Percentiles rank a stretch among this genome's conserved stretches.
Evolutionary conservation across 1,140 invertebrate genomes (phyloP).

Genomic region (Pomacea maculata): DNA sequence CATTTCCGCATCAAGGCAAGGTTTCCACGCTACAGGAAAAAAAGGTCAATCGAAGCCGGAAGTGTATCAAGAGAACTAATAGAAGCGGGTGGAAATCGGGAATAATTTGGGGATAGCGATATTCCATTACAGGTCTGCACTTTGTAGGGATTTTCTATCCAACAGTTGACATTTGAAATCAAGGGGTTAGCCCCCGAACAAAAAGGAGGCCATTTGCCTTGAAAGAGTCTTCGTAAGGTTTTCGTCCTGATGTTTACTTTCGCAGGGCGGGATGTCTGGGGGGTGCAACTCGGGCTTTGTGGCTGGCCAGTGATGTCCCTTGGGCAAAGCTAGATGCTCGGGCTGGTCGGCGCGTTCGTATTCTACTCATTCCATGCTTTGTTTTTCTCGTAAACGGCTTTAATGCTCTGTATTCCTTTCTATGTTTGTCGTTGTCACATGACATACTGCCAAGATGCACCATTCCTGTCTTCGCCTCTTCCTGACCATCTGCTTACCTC

Average conservation of each 20-base stretch:
- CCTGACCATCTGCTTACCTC: not conserved
- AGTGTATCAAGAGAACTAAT: conserved; percentile 17
- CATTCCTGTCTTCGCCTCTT: not conserved
- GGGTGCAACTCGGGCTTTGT: too few relatives aligned
- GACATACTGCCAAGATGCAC: too few relatives aligned
- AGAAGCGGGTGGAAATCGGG: conserved; percentile 23
- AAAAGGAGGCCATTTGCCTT: conserved; percentile 22
- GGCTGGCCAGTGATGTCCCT: too few relatives aligned
- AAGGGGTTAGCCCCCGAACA: conserved; percentile 17
- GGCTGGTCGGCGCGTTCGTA: not conserved
- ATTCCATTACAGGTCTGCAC: conserved; percentile 20
- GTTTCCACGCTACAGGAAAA: conserved; percentile 17
- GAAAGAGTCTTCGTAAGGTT: too few relatives aligned
- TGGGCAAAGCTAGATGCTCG: too few relatives aligned
- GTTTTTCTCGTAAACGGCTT: conserved; percentile 15
- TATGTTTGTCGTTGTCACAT: not conserved
- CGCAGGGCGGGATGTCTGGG: conserved; percentile 14
- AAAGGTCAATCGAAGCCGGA: conserved; percentile 22
- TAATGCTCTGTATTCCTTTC: conserved; percentile 3
- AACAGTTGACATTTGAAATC: conserved; percentile 27
- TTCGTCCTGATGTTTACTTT: not conserved
- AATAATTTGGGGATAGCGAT: conserved; percentile 24
- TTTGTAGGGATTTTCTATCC: conserved; percentile 25
- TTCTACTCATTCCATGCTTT: conserved; percentile 19
- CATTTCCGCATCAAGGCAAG: conserved; percentile 22